Evolutionary conservation across 2,113 vertebrate species (phyloP).

Genomic region (Beaufortia kweichowensis): DNA sequence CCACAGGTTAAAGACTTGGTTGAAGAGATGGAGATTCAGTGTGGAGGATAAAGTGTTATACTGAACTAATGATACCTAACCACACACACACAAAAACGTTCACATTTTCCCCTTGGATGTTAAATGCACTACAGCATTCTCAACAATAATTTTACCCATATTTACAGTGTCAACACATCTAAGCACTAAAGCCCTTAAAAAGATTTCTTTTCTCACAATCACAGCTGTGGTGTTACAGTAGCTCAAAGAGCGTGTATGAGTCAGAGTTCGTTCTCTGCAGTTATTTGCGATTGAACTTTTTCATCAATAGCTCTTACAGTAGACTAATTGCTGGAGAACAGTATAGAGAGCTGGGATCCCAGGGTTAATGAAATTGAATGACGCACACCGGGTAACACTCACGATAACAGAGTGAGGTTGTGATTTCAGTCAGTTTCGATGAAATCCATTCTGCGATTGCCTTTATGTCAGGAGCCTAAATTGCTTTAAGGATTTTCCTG

Average conservation of each 20-base stretch:
- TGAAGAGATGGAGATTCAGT: not conserved
- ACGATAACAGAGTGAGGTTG: slow-evolving; percentile 12
- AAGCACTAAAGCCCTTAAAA: not conserved
- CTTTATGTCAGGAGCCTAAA: not conserved
- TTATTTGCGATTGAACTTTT: slow-evolving; percentile 8
- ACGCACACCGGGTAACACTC: not conserved
- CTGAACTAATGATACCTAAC: no score
- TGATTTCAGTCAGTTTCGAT: slow-evolving; percentile 24
- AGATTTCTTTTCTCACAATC: no score
- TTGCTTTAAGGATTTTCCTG: not conserved
- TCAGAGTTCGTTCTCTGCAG: not conserved
- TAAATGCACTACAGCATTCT: no score
- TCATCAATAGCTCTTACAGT: not conserved
- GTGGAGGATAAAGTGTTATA: not conserved
- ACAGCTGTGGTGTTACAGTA: no score
- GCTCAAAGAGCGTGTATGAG: not conserved
- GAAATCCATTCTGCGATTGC: slow-evolving; percentile 9
- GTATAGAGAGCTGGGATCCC: not conserved
- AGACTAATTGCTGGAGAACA: slow-evolving; percentile 5
- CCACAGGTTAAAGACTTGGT: not conserved
- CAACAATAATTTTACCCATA: not conserved
- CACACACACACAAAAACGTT: not conserved
- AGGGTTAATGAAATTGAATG: slow-evolving; percentile 2
- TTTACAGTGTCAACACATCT: not conserved
- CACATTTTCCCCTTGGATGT: not conserved